These are phyloP conservation scores for Mycteria americana DNA, from an alignment of 2,797 vertebrate genomes.

Conservation along the genomic window DNA sequence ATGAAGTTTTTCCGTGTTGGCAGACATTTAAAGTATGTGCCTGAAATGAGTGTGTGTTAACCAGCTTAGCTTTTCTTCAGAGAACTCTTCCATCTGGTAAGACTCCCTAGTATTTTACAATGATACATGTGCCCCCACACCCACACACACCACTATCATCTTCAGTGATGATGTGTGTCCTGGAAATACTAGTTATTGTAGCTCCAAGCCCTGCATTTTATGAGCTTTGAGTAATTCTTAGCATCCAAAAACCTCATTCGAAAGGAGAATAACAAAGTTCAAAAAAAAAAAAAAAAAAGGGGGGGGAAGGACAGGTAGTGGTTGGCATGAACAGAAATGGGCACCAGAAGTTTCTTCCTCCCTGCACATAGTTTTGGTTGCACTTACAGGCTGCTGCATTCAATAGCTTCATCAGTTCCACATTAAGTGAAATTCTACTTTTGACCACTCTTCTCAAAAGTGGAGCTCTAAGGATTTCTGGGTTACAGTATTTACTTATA, in stretches of 20 bases:
- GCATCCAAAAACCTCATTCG: constrained; percentile 10
- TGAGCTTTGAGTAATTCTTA: constrained; percentile 15
- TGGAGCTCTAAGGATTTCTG: not conserved
- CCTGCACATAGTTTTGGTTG: not conserved
- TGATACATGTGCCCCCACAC: not conserved
- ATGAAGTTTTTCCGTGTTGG: not conserved
- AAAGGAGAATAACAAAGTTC: not conserved
- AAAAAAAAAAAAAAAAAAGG: not conserved
- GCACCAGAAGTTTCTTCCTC: not conserved
- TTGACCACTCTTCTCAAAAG: not conserved
- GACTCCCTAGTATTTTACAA: not conserved
- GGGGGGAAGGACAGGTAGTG: not conserved
- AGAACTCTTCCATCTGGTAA: not conserved
- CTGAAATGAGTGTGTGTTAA: not conserved
- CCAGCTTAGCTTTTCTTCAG: not conserved
- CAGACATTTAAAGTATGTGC: not conserved
- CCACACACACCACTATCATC: not conserved
- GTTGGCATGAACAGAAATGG: not conserved
- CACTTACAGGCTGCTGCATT: not conserved
- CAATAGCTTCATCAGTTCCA: not conserved
- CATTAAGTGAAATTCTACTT: not conserved
- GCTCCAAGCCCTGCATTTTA: not conserved
- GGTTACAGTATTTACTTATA: not conserved
- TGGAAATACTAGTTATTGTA: constrained; percentile 1
- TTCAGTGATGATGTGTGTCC: not conserved